Base-by-base conservation (phyloP, 1,140 invertebrate genomes). In the Oppia nitens region DNA sequence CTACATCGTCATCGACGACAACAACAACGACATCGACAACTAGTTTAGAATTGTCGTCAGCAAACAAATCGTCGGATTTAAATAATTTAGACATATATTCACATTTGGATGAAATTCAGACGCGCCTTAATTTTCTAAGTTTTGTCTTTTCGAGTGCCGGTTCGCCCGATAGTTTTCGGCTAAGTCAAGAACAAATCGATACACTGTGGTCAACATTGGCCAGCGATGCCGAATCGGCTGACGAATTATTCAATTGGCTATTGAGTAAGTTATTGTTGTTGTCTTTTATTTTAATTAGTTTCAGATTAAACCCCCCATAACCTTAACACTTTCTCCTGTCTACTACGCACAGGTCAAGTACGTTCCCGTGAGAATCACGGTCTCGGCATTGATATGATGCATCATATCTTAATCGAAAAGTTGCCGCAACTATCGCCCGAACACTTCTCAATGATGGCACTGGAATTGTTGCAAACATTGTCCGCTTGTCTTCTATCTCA, bases 221-320 rank as follows among this genome's bases (percentile, higher is more conserved):
- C 0, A 57, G 9, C 47, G 84, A 90, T 71, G 70, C 78, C 0
- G 82, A 85, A 59, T 88, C 85, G 65, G 81, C 84, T 0, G 89
- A 96, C 69, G 90, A 93, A 66, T 77, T 93, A 20, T 90, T 93
- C 67, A 86, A 83, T 62, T 95, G 91, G 90, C 72, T 95, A 40
- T 74, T 91, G 6, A 83, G 55, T 57, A 48, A 47, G 26, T 51
- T 40, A 57, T 51, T 51, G 48, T 20, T 25, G 21, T 6, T 9
- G n/a, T 25, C 6, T 51, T 9, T 51, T 48, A 6, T 53, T 21
- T 57, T 20, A 4, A 27, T n/a, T 28, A 12, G n/a, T n/a, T n/a
- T n/a, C n/a, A n/a, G n/a, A 21, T 25, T 55, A 11, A 51, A 25
- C 9, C 11, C 24, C 23, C 48, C 24, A 50, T 57, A 12, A 27